Evolutionary conservation across 2,797 vertebrate genomes (phyloP).

Genomic region (Alca torda): DNA sequence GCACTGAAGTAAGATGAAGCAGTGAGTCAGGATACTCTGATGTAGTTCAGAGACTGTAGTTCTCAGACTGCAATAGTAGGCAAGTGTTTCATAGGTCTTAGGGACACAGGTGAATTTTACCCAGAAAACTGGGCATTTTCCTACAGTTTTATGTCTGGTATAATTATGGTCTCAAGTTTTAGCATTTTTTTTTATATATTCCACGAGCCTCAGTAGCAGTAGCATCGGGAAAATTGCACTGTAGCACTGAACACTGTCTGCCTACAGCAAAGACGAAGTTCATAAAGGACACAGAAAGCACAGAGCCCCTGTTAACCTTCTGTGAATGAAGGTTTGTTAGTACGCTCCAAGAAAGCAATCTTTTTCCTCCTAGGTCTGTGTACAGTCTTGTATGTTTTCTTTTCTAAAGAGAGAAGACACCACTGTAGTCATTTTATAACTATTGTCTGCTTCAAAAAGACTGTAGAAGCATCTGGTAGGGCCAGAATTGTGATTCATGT

Average conservation of each 20-base stretch:
- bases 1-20: neutral
- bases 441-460: neutral
- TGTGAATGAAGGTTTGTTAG: constrained; percentile 11
- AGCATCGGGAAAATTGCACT: neutral
- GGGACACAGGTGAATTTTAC: neutral
- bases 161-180: neutral
- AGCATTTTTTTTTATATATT: neutral
- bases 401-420: neutral
- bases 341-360: neutral
- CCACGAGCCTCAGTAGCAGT: neutral
- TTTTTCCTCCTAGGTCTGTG: neutral
- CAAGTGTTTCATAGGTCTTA: neutral
- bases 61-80: neutral
- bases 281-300: neutral
- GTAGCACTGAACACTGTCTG: neutral
- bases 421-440: neutral
- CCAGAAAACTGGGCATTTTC: neutral
- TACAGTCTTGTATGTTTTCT: neutral
- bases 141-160: neutral
- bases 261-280: constrained; percentile 22
- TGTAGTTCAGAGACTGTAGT: neutral
- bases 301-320: constrained; percentile 2
- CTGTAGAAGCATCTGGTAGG: neutral
- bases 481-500: neutral
- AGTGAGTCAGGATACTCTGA: neutral